Evolutionary conservation across 1,140 invertebrate genomes (phyloP).

Genomic region (Aphelenchoides besseyi): DNA sequence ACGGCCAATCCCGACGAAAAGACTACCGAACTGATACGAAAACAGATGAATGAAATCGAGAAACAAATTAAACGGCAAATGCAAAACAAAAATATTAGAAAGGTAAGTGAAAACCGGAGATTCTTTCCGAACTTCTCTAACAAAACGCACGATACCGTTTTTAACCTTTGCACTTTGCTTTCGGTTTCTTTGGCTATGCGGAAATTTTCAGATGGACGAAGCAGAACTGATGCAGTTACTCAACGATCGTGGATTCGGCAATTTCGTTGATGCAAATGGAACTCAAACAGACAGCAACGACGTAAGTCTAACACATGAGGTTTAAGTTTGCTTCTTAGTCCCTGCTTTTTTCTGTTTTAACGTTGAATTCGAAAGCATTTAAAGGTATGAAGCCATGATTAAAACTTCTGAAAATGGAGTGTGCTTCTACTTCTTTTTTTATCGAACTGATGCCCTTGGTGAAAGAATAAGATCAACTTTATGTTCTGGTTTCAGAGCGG

Average conservation of each 20-base stretch:
- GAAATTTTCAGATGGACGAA: slow-evolving; percentile 52
- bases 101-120: slow-evolving; percentile 45
- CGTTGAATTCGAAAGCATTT: no score
- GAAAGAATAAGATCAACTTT: neutral
- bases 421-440: neutral
- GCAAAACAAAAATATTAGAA: slow-evolving; percentile 60
- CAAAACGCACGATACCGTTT: slow-evolving; percentile 14
- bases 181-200: slow-evolving; percentile 25
- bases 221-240: slow-evolving; percentile 45
- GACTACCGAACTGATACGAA: slow-evolving; percentile 53
- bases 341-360: neutral
- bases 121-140: neutral
- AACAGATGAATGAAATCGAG: slow-evolving; percentile 61
- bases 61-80: slow-evolving; percentile 57
- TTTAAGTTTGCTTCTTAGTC: slow-evolving; percentile 17
- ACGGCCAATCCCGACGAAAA: slow-evolving; percentile 25
- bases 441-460: neutral
- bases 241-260: slow-evolving; percentile 44
- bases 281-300: slow-evolving; percentile 14
- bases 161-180: slow-evolving; percentile 19
- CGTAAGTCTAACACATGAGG: neutral
- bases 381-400: no score
- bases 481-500: slow-evolving; percentile 35
- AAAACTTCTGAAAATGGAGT: neutral
- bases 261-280: slow-evolving; percentile 27